Evolutionary conservation across 2,888 invertebrate genomes (phyloP), one percentile per base, ranked within the genome.

Genomic region (Phengaris arion): DNA sequence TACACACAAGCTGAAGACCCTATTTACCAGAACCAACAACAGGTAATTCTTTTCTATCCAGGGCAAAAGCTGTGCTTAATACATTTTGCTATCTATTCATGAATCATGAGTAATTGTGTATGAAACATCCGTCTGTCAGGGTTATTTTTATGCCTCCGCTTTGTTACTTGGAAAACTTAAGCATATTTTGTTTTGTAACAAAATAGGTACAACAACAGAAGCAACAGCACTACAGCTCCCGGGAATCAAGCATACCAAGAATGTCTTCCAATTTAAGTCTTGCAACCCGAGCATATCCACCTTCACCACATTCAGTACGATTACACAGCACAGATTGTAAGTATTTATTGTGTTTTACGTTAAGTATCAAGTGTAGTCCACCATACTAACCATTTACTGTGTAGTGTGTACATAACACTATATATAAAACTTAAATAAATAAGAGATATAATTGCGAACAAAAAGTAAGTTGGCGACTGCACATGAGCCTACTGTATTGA

Each of bases 11-110:
- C 86, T 77, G 93, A 93, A 80, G 93, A 93, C 81, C 93, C 93
- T 68, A 93, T 94, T 76, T 93, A 93, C 79, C 93, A 94, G 80
- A 93, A 94, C 81, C 93, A 94, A 79, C 94, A 94, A 84, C 93
- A 94, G 88, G 93, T 93, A 15, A 74, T 68, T 52, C 3, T 35
- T 74, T 57, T 73, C 13, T 59, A 15, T n/a, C 5, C 10, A 13
- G 15, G 9, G 2, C 3, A n/a, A n/a, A 59, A 10, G n/a, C 4
- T 52, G 8, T 52, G 10, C 12, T 52, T 35, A 35, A 2, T 35
- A 35, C 35, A 35, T 35, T 35, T 35, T 4, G 35, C 35, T 35
- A 35, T 35, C 35, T 35, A 35, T 35, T 35, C 35, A 35, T 35
- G 35, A 35, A 4, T 35, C 35, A 35, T 35, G 35, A 35, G 35